Evolutionary conservation across 2,888 invertebrate genomes (phyloP).

Genomic region (Dichetophora obliterata): DNA sequence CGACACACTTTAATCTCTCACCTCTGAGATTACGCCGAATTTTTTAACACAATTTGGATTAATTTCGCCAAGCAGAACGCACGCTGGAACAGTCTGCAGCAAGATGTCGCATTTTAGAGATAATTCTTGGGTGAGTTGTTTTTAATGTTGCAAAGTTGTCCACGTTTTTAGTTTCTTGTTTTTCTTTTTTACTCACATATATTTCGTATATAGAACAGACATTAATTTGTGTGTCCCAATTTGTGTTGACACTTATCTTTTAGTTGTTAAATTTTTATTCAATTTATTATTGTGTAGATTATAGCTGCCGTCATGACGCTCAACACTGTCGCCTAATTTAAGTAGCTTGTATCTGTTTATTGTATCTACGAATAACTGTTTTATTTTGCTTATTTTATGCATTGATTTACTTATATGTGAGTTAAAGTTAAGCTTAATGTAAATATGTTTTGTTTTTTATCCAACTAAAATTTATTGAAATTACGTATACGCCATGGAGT

Average conservation of each 20-base stretch:
- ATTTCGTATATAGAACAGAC: not conserved
- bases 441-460: not conserved
- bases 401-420: not conserved
- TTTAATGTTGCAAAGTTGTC: not conserved
- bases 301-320: not conserved
- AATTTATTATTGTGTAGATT: not conserved
- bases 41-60: not conserved
- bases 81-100: conserved; percentile 36
- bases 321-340: not conserved
- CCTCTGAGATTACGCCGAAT: not conserved
- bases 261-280: not conserved
- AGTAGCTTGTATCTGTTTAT: not conserved
- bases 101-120: conserved; percentile 56
- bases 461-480: not conserved
- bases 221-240: not conserved
- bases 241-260: conserved; percentile 9
- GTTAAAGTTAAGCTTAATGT: not conserved
- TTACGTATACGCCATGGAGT: conserved; percentile 4
- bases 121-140: conserved; percentile 55
- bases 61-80: not conserved
- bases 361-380: not conserved
- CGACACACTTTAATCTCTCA: not conserved
- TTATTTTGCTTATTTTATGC: not conserved
- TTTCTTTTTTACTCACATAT: not conserved
- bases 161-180: not conserved